phyloP scores from a whole-genome alignment of 1,140 invertebrate genomes.

The Lanistes nyassanus region DNA sequence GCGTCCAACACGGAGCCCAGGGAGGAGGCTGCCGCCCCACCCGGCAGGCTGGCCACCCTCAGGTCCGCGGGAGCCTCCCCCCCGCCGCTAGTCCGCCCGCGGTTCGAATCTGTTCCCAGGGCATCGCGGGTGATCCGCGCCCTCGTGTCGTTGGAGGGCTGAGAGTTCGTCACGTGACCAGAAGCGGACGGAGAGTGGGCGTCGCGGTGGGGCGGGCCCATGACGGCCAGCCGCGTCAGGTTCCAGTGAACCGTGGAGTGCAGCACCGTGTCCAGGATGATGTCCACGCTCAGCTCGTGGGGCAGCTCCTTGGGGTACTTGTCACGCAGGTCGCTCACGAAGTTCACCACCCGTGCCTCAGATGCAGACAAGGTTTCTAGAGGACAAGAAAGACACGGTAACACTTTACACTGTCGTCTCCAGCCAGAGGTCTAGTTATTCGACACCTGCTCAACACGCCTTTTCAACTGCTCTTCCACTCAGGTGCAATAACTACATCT shows the following conservation, averaged over 20 bases:
- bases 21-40: too few relatives aligned
- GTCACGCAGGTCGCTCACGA: constrained; percentile 14
- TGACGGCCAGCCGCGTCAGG: neutral
- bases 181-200: constrained; percentile 12
- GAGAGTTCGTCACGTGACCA: constrained; percentile 3
- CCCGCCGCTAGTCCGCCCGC: too few relatives aligned
- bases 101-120: too few relatives aligned
- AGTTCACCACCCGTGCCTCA: constrained; percentile 22
- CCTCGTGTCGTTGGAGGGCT: neutral
- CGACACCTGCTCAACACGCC: too few relatives aligned
- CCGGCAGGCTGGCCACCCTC: too few relatives aligned
- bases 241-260: constrained; percentile 31
- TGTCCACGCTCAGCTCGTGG: constrained; percentile 14
- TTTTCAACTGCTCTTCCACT: too few relatives aligned
- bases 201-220: neutral
- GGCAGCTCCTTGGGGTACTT: constrained; percentile 24
- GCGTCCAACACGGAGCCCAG: neutral
- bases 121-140: neutral
- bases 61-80: too few relatives aligned
- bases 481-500: too few relatives aligned
- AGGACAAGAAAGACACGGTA: neutral
- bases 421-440: too few relatives aligned
- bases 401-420: too few relatives aligned
- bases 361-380: constrained; percentile 28
- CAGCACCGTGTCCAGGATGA: constrained; percentile 21